These are phyloP conservation scores for Accipiter virgatus DNA, from an alignment of 2,113 vertebrate genomes.

Conservation along the genomic window DNA sequence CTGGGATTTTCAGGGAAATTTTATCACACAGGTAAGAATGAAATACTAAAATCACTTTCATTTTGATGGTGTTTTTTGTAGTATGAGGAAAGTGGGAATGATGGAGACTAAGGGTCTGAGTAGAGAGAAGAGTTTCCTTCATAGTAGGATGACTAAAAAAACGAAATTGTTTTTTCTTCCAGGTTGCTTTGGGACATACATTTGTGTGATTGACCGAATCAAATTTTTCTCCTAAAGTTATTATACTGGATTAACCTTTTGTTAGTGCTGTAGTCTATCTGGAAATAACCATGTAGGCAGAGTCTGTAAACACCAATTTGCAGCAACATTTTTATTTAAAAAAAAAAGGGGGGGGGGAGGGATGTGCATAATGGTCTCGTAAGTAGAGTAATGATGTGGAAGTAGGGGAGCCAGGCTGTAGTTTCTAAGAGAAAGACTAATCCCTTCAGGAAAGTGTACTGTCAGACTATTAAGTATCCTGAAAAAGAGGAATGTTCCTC, in stretches of 20 bases:
- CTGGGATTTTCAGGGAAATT: conserved; percentile 87
- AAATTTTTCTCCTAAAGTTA: neutral
- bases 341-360: neutral
- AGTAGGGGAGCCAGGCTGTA: neutral
- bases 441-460: neutral
- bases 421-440: neutral
- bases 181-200: neutral
- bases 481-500: neutral
- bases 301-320: neutral
- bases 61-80: neutral
- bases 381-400: neutral
- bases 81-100: neutral
- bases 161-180: neutral
- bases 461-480: neutral
- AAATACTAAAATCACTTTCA: neutral
- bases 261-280: neutral
- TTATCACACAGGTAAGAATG: conserved; percentile 83
- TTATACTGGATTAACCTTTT: neutral
- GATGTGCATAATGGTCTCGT: neutral
- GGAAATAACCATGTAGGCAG: neutral
- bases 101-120: neutral
- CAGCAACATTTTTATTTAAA: neutral
- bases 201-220: neutral
- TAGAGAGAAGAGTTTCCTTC: neutral
- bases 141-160: neutral